Conservation (phyloP, 2,113 vertebrate genomes). For the Dromaius novaehollandiae region DNA sequence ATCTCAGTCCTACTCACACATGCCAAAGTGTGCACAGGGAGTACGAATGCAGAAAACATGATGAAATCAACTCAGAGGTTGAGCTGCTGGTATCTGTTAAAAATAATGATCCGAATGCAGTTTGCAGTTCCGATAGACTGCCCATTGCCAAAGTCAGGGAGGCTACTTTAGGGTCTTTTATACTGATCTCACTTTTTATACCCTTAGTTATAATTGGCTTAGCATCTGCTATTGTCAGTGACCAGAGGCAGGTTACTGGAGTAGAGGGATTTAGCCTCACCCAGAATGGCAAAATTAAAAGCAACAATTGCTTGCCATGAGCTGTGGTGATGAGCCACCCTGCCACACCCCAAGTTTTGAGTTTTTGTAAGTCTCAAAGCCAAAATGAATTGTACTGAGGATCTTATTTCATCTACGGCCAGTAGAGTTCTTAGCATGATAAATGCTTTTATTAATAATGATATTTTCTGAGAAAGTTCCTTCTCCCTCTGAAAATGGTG, state of each 20-base stretch:
- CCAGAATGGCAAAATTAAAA: background rate
- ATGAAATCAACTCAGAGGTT: background rate
- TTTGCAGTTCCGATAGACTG: background rate
- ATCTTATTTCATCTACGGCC: background rate
- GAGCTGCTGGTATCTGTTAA: background rate
- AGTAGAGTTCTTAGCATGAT: background rate
- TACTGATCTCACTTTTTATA: background rate
- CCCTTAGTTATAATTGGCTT: background rate
- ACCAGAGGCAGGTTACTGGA: background rate
- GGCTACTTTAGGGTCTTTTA: background rate
- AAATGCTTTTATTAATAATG: background rate
- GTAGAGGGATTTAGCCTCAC: background rate
- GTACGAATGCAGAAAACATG: background rate
- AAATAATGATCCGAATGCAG: background rate
- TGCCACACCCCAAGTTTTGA: background rate
- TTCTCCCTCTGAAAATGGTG: background rate
- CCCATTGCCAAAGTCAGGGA: background rate
- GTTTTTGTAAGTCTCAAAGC: background rate
- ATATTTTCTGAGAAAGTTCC: background rate
- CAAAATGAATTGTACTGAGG: background rate
- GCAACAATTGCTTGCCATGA: background rate
- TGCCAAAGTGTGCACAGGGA: rapidly evolving
- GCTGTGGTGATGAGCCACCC: background rate
- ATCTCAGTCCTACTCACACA: background rate
- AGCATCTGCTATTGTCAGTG: background rate